Conservation (phyloP, 2,797 vertebrate genomes). For the Aselliscus stoliczkanus region DNA sequence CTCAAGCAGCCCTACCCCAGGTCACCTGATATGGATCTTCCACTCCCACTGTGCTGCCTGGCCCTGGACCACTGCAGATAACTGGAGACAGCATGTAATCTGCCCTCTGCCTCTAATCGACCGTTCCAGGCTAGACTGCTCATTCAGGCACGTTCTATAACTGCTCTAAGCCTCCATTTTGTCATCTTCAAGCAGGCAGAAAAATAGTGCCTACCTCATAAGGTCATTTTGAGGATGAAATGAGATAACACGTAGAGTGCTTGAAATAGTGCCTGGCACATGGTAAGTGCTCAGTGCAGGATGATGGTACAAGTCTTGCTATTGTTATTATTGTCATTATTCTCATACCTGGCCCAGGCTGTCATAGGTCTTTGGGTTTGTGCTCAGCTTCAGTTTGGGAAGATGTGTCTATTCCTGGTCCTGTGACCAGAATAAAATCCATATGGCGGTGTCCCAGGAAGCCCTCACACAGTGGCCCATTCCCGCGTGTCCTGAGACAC, state of each 20-base stretch:
- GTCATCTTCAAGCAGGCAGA: not conserved
- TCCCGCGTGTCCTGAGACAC: not conserved
- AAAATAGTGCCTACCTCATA: not conserved
- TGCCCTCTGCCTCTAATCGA: not conserved
- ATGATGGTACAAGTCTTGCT: not conserved
- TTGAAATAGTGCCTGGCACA: not conserved
- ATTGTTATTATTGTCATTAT: not conserved
- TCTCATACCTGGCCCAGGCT: not conserved
- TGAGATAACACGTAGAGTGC: not conserved
- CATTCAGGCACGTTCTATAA: not conserved
- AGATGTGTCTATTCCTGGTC: not conserved
- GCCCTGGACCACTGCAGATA: not conserved
- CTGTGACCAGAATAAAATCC: not conserved
- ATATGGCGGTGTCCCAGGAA: not conserved
- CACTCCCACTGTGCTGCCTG: not conserved
- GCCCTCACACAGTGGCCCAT: not conserved
- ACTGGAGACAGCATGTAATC: not conserved
- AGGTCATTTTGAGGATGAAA: not conserved
- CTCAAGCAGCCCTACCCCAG: not conserved
- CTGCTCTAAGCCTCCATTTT: not conserved
- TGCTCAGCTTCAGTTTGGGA: not conserved
- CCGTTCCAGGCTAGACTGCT: not conserved
- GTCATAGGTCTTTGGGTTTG: not conserved
- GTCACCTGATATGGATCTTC: not conserved
- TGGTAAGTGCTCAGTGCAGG: not conserved